phyloP scores from a whole-genome alignment of 30 jellyfish, hydroid and myxozoan genomes.

The Cassiopea xamachana region DNA sequence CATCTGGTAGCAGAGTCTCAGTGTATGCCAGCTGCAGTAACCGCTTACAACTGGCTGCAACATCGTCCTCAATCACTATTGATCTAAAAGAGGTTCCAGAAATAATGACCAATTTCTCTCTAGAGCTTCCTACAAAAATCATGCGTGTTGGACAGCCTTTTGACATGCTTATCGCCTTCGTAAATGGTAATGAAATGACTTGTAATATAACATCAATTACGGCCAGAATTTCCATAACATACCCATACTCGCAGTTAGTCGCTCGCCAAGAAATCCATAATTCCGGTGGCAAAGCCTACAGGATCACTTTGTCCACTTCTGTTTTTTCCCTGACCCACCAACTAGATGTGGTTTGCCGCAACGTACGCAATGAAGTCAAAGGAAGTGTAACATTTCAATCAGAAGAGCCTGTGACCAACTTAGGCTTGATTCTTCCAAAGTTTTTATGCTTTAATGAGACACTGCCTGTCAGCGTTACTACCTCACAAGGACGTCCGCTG shows the following conservation, averaged over 20 bases:
- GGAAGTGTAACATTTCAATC: conserved; percentile 31
- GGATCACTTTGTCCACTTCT: conserved; percentile 6
- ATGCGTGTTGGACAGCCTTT: conserved; percentile 4
- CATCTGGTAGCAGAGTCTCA: not conserved
- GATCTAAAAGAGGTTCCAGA: conserved; percentile 36
- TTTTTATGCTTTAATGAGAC: conserved; percentile 26
- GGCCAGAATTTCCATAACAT: conserved; percentile 13
- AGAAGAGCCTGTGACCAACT: conserved; percentile 13
- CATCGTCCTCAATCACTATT: not conserved
- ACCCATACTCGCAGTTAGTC: conserved; percentile 23
- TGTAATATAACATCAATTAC: conserved; percentile 29
- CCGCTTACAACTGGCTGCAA: conserved; percentile 2
- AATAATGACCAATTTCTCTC: conserved; percentile 32
- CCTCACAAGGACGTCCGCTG: conserved; percentile 29
- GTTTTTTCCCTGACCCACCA: conserved; percentile 27
- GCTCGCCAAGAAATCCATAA: conserved; percentile 24
- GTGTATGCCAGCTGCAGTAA: conserved; percentile 13
- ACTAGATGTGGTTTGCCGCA: conserved; percentile 40
- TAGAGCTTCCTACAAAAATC: conserved; percentile 18
- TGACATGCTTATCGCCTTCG: conserved; percentile 9
- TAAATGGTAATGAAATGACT: conserved; percentile 48
- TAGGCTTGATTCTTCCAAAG: conserved; percentile 1
- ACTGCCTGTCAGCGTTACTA: not conserved
- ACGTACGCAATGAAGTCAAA: conserved; percentile 6
- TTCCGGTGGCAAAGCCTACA: conserved; percentile 55